Evolutionary conservation across 1,140 invertebrate genomes (phyloP).

Genomic region (Zeugodacus cucurbitae): DNA sequence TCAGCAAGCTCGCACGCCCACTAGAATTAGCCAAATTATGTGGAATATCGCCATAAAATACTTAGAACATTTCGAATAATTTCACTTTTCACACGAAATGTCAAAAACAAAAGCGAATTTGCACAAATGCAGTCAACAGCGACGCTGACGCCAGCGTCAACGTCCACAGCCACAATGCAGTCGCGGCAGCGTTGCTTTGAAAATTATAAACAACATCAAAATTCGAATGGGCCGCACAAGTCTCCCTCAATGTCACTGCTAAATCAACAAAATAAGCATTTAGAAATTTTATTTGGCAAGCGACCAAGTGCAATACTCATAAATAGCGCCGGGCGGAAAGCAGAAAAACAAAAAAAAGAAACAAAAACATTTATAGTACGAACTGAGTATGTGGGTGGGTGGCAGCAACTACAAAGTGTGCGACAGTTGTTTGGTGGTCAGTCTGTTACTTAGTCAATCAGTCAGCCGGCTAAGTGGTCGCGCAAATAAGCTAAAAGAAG

Average conservation of each 20-base stretch:
- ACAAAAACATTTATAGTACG: neutral
- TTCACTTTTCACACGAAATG: conserved; percentile 29
- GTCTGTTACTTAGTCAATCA: neutral
- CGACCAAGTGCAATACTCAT: conserved; percentile 6
- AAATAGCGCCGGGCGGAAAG: neutral
- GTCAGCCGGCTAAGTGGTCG: neutral
- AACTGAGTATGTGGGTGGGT: neutral
- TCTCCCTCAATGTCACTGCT: conserved; percentile 24
- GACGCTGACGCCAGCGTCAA: neutral
- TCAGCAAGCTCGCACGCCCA: neutral
- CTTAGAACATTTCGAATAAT: neutral
- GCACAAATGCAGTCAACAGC: neutral
- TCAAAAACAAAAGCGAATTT: neutral
- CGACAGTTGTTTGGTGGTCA: neutral
- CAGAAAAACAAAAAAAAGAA: too few relatives aligned
- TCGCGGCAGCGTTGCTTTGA: neutral
- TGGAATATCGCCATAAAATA: neutral
- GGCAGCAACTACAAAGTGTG: neutral
- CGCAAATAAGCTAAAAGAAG: neutral
- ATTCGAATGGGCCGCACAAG: neutral
- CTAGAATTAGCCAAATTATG: neutral
- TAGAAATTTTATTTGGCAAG: conserved; percentile 13
- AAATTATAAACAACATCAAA: conserved; percentile 20
- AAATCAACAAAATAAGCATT: neutral
- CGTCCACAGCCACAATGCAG: neutral